Percentiles rank a stretch among this genome's conserved stretches.
Conservation (phyloP, 64 coral and sea anemone species). For the Trachythela sp. region DNA sequence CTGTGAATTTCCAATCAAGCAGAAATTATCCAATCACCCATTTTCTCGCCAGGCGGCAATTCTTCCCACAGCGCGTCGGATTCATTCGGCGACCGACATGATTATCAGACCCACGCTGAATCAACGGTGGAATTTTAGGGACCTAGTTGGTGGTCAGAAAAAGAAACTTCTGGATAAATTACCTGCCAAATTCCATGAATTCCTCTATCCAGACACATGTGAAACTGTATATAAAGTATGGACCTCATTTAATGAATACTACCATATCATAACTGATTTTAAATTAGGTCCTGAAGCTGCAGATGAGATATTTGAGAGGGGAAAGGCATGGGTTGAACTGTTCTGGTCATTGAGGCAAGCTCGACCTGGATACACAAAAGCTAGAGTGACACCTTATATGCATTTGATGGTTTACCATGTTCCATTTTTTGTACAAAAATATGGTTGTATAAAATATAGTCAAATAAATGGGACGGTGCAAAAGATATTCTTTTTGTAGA, state of each 20-base stretch:
- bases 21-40: too few species aligned
- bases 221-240: too few species aligned
- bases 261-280: slow-evolving; percentile 44
- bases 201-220: slow-evolving; percentile 46
- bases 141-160: neutral
- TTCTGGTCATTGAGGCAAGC: slow-evolving; percentile 20
- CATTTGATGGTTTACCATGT: slow-evolving; percentile 11
- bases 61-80: too few species aligned
- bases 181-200: neutral
- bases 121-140: too few species aligned
- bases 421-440: too few species aligned
- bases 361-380: neutral
- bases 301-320: neutral
- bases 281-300: neutral
- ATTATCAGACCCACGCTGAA: too few species aligned
- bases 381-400: slow-evolving; percentile 37
- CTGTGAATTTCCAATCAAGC: too few species aligned
- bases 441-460: too few species aligned
- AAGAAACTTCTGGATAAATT: neutral
- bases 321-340: slow-evolving; percentile 38
- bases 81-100: too few species aligned
- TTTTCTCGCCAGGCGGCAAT: too few species aligned
- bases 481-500: slow-evolving; percentile 13
- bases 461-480: slow-evolving; percentile 33
- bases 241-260: too few species aligned